Conservation (phyloP, 2,797 vertebrate genomes). For the Meriones psammophilus region DNA sequence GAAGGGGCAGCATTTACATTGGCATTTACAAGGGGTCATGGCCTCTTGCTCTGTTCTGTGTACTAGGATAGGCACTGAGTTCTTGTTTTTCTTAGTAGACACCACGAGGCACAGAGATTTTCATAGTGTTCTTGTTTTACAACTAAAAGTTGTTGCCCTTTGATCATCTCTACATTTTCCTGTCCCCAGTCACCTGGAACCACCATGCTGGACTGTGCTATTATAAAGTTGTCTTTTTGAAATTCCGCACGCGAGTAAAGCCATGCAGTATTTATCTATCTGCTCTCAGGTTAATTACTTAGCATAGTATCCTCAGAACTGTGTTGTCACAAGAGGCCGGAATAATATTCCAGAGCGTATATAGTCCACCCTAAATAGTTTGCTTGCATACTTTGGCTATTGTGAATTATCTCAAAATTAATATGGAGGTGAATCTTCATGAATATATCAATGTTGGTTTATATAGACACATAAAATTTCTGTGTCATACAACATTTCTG, state of each 20-base stretch:
- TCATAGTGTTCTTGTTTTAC: neutral
- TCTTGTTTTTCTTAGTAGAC: neutral
- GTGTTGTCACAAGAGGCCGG: neutral
- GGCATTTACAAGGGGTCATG: slow-evolving; percentile 14
- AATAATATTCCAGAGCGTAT: neutral
- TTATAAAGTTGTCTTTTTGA: neutral
- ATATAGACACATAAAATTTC: neutral
- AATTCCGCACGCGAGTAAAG: neutral
- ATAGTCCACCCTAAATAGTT: neutral
- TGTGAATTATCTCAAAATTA: neutral
- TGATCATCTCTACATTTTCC: neutral
- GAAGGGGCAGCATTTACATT: neutral
- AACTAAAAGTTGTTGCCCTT: neutral
- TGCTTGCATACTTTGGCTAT: neutral
- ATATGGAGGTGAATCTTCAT: neutral
- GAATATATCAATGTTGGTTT: neutral
- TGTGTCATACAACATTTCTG: neutral
- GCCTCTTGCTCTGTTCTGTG: neutral
- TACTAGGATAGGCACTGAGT: neutral
- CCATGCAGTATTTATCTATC: neutral
- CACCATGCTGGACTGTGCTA: neutral
- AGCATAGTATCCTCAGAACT: neutral
- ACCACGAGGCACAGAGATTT: neutral
- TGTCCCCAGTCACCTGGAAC: neutral
- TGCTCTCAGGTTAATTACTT: slow-evolving; percentile 1